These are phyloP conservation scores for Hydroisotoma schaefferi DNA, from an alignment of 2,888 invertebrate species.

Conservation along the genomic window DNA sequence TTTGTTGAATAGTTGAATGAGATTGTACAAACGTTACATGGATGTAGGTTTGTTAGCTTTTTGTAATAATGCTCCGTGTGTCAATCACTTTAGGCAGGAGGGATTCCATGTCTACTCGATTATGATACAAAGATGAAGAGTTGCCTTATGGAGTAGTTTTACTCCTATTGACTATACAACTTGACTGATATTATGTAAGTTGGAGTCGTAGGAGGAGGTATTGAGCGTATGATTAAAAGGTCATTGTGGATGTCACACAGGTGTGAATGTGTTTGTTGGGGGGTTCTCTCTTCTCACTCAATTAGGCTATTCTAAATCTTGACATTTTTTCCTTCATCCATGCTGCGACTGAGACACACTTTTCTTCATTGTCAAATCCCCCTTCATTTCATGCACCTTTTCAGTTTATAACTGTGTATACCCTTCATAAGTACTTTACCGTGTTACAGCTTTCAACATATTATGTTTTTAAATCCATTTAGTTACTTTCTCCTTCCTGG, in stretches of 20 bases:
- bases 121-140: conserved; percentile 1
- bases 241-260: conserved; percentile 47
- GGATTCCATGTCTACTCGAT: too few species aligned
- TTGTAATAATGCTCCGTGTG: too few species aligned
- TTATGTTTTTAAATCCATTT: too few species aligned
- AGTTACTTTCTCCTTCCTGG: too few species aligned
- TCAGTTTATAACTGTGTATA: not conserved
- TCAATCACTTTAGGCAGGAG: too few species aligned
- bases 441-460: too few species aligned
- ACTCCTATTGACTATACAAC: not conserved
- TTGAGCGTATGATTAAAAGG: conserved; percentile 44
- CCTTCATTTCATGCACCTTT: not conserved
- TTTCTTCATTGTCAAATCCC: not conserved
- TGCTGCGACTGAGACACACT: conserved; percentile 19
- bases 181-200: conserved; percentile 1
- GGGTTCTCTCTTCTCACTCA: conserved; percentile 46
- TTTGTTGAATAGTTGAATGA: too few species aligned
- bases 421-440: too few species aligned
- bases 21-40: too few species aligned
- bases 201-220: conserved; percentile 8
- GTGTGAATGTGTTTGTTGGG: conserved; percentile 42
- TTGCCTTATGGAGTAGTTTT: not conserved
- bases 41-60: too few species aligned
- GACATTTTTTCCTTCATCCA: conserved; percentile 27
- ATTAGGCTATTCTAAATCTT: conserved; percentile 40